These are phyloP conservation scores for Anguilla anguilla DNA, from an alignment of 2,797 vertebrate genomes.

Conservation along the genomic window DNA sequence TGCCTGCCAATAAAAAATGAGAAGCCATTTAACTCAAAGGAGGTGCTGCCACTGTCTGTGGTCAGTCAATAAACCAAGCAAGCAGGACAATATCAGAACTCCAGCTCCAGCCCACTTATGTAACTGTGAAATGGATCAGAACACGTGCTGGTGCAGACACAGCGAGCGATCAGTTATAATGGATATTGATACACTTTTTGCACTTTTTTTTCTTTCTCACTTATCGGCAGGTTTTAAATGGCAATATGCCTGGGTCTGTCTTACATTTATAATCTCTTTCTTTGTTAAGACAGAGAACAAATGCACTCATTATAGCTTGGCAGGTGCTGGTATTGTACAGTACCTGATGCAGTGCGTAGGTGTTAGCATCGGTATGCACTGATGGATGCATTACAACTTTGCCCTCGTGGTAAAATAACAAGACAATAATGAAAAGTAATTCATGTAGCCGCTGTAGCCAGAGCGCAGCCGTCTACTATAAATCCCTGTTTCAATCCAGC, in stretches of 20 bases:
- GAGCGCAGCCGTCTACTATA: not conserved
- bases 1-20: conserved; percentile 72
- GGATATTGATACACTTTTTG: conserved; percentile 41
- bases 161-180: conserved; percentile 42
- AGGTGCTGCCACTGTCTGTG: conserved; percentile 38
- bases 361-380: not conserved
- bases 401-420: not conserved
- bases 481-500: not conserved
- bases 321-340: not conserved
- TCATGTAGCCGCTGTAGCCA: not conserved
- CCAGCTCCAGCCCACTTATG: conserved; percentile 61
- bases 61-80: conserved; percentile 75
- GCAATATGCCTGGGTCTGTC: not conserved
- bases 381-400: not conserved
- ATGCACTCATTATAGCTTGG: not conserved
- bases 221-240: not conserved
- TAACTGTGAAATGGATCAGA: conserved; percentile 26
- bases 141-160: conserved; percentile 36
- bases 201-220: conserved; percentile 22
- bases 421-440: not conserved
- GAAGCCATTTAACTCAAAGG: conserved; percentile 68
- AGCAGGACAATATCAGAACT: conserved; percentile 45
- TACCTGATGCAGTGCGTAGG: not conserved
- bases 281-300: not conserved
- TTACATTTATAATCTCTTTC: too few species aligned